A percentile compares a stretch with the other conserved stretches of the same genome.
Evolutionary conservation across 2,113 vertebrate species (phyloP).

Genomic region (Rhinopomastus cyanomelas): DNA sequence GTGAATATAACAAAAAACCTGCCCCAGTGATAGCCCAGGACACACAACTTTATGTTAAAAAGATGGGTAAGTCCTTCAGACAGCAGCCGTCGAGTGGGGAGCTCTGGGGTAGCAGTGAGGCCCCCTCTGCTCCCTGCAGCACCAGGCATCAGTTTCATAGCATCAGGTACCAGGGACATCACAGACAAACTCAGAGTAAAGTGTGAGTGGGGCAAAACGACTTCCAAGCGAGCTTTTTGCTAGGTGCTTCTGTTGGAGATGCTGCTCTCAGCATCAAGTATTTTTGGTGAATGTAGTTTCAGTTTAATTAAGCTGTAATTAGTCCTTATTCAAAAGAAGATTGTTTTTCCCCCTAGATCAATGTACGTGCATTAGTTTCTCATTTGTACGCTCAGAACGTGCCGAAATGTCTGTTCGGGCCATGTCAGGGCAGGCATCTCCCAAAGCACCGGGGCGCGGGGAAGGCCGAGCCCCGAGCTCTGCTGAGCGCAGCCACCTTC

Average conservation of each 20-base stretch:
- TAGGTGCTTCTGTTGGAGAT: rapidly evolving
- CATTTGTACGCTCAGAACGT: rapidly evolving
- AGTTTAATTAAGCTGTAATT: background rate
- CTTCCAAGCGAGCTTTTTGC: background rate
- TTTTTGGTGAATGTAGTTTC: background rate
- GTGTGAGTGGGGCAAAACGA: rapidly evolving
- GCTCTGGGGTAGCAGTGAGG: rapidly evolving
- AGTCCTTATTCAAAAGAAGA: background rate
- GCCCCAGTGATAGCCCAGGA: background rate
- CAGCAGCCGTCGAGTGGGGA: background rate
- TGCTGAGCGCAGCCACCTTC: no score
- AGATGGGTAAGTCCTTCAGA: no score
- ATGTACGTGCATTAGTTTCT: rapidly evolving
- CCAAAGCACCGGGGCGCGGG: no score
- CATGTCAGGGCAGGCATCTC: no score
- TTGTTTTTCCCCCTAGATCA: rapidly evolving
- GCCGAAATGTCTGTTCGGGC: no score
- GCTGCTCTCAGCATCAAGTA: background rate
- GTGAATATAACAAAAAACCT: no score
- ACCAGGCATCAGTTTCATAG: rapidly evolving
- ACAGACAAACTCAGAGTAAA: rapidly evolving
- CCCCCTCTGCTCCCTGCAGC: rapidly evolving
- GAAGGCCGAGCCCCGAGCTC: no score
- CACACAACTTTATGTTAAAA: background rate
- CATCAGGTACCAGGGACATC: rapidly evolving